phyloP scores from a whole-genome alignment of 1,140 invertebrate species.

The Zaprionus lachaisei region DNA sequence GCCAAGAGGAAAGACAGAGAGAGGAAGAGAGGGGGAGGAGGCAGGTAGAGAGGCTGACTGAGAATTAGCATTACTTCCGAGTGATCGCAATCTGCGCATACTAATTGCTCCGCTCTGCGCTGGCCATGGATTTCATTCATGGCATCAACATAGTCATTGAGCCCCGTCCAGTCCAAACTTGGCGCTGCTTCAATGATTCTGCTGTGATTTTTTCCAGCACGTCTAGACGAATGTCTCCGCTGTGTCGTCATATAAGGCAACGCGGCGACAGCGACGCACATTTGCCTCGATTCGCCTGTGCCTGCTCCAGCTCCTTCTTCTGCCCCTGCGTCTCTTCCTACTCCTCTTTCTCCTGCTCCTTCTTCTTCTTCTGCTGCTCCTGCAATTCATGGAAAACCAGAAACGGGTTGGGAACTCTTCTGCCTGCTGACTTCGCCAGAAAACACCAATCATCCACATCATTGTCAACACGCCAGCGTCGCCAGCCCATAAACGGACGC shows the following conservation, averaged over 20 bases:
- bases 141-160: conserved; percentile 68
- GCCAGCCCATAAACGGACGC: conserved; percentile 77
- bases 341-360: not conserved
- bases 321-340: not conserved
- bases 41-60: not conserved
- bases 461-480: conserved; percentile 75
- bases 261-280: conserved; percentile 66
- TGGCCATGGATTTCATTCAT: conserved; percentile 68
- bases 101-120: conserved; percentile 67
- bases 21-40: not conserved
- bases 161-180: conserved; percentile 67
- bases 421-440: conserved; percentile 21
- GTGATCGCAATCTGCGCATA: conserved; percentile 83
- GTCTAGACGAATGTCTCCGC: conserved; percentile 66
- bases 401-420: not conserved
- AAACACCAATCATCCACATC: conserved; percentile 79
- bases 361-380: not conserved
- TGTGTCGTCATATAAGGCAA: conserved; percentile 63
- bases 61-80: conserved; percentile 83
- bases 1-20: not conserved
- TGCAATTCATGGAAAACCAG: not conserved
- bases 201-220: conserved; percentile 74
- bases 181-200: conserved; percentile 77
- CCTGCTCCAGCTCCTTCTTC: not conserved
- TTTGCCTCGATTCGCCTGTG: not conserved